phyloP scores from a whole-genome alignment of 2,113 vertebrate species.

The Poeciliopsis occidentalis region DNA sequence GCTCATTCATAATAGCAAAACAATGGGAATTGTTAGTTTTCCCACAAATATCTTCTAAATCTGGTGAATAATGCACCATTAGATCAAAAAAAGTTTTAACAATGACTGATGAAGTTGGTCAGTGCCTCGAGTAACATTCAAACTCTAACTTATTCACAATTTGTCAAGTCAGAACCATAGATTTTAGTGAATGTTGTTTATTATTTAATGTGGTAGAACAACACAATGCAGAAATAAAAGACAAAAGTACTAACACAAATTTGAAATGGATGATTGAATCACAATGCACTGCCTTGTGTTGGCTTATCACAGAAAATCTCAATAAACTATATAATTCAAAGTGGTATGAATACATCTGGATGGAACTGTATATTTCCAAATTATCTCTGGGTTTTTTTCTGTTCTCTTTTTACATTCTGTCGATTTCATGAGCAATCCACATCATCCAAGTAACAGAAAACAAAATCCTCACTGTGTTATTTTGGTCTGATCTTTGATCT shows the following conservation, averaged over 20 bases:
- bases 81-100: too few species aligned
- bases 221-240: too few species aligned
- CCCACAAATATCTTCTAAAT: not conserved
- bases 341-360: not conserved
- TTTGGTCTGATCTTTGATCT: not conserved
- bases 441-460: not conserved
- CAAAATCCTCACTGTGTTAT: not conserved
- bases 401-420: not conserved
- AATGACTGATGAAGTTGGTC: too few species aligned
- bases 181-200: not conserved
- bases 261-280: not conserved
- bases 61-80: not conserved
- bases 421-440: not conserved
- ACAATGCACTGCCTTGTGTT: too few species aligned
- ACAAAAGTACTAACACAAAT: too few species aligned
- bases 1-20: too few species aligned
- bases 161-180: not conserved
- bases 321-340: not conserved
- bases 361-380: not conserved
- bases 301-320: too few species aligned
- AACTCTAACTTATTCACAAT: not conserved
- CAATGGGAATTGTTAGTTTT: too few species aligned
- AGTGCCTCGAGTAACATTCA: too few species aligned
- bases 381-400: not conserved
- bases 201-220: too few species aligned